Percentiles rank a stretch among this genome's conserved stretches.
Evolutionary conservation across 2,797 vertebrate genomes (phyloP).

Genomic region (Pangasius macronema): DNA sequence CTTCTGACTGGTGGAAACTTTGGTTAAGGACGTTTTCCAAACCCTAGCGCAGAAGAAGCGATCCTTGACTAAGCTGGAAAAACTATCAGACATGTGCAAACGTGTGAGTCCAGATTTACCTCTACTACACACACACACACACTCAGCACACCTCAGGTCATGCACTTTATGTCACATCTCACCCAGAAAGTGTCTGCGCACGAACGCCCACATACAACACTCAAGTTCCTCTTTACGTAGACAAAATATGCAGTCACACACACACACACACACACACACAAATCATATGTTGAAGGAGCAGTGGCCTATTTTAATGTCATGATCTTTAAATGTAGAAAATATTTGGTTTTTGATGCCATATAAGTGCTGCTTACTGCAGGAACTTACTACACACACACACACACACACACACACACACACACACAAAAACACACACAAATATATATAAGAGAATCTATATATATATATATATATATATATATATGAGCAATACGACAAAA

Average conservation of each 20-base stretch:
- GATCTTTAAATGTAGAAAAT: not conserved
- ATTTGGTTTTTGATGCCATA: not conserved
- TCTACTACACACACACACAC: too few species aligned
- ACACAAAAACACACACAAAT: not conserved
- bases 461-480: too few species aligned
- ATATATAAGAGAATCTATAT: too few species aligned
- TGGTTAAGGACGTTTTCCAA: not conserved
- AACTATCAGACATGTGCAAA: not conserved
- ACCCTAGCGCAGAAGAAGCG: not conserved
- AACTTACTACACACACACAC: not conserved
- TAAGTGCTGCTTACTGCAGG: not conserved
- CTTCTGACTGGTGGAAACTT: not conserved
- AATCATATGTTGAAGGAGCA: not conserved
- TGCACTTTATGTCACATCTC: conserved; percentile 19
- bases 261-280: not conserved
- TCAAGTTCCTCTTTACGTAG: conserved; percentile 12
- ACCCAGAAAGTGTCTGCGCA: conserved; percentile 17
- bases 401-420: not conserved
- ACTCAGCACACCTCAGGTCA: not conserved
- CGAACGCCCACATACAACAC: not conserved
- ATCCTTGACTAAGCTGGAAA: not conserved
- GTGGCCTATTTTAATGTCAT: too few species aligned
- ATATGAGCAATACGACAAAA: not conserved
- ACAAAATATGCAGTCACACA: not conserved
- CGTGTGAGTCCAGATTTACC: not conserved